These are phyloP conservation scores for Tokudaia muenninki DNA, from an alignment of 2,797 vertebrate species.

Conservation along the genomic window DNA sequence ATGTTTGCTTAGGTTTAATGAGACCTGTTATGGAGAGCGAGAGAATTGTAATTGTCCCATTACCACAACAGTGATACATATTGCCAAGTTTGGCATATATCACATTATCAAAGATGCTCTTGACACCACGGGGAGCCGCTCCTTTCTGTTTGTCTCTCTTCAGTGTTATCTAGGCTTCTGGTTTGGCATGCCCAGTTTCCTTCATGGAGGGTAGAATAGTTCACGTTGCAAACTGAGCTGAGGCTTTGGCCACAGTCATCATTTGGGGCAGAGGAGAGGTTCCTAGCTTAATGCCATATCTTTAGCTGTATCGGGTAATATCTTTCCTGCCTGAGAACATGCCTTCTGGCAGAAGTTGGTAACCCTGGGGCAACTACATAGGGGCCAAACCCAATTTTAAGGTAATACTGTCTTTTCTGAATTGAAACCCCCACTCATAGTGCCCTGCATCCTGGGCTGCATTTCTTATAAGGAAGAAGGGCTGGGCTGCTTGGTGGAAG, in stretches of 20 bases:
- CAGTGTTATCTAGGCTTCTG: background rate
- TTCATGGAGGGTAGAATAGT: background rate
- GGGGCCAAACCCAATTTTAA: background rate
- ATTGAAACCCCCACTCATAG: background rate
- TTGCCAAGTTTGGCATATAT: background rate
- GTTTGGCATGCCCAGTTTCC: background rate
- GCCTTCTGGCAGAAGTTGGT: background rate
- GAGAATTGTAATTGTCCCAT: slow-evolving; percentile 65
- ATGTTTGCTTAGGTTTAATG: slow-evolving; percentile 73
- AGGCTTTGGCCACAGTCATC: rapidly evolving
- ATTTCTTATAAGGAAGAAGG: background rate
- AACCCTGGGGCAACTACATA: rapidly evolving
- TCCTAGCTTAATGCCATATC: background rate
- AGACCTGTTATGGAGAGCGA: slow-evolving; percentile 55
- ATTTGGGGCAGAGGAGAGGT: rapidly evolving
- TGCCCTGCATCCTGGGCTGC: background rate
- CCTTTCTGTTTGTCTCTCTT: rapidly evolving
- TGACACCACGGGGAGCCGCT: rapidly evolving
- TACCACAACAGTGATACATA: background rate
- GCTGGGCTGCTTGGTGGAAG: background rate
- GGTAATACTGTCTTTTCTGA: background rate
- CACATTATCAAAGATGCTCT: background rate
- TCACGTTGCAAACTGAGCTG: background rate
- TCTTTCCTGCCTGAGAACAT: background rate
- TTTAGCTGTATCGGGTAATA: rapidly evolving